Evolutionary conservation across 2,888 invertebrate genomes (phyloP).

Genomic region (Meteorus colon): DNA sequence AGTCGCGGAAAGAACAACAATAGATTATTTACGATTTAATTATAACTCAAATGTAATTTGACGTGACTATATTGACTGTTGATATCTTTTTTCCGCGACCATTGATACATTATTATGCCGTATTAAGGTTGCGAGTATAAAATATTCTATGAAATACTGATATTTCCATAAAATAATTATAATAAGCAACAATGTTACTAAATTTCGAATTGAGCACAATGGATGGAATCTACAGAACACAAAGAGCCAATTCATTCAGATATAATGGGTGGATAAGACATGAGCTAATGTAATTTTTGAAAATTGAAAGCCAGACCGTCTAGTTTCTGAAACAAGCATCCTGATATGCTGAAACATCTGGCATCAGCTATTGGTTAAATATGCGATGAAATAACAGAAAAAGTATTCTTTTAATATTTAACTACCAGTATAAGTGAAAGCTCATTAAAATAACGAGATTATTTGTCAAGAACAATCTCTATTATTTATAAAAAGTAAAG

Average conservation of each 20-base stretch:
- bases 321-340: background rate
- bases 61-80: background rate
- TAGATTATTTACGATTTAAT: background rate
- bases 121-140: too few species aligned
- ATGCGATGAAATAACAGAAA: background rate
- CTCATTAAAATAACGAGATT: background rate
- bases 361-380: conserved; percentile 1
- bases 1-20: background rate
- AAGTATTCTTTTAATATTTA: conserved; percentile 34
- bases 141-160: too few species aligned
- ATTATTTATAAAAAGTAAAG: background rate
- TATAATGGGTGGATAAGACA: too few species aligned
- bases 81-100: background rate
- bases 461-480: background rate
- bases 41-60: background rate
- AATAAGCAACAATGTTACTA: too few species aligned
- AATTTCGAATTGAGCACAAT: too few species aligned
- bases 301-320: background rate
- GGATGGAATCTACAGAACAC: too few species aligned
- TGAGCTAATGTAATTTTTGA: too few species aligned
- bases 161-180: too few species aligned
- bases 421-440: background rate
- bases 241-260: too few species aligned
- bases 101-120: background rate
- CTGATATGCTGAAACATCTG: background rate